A percentile compares a stretch with the other conserved stretches of the same genome.
phyloP scores from a whole-genome alignment of 1,140 invertebrate genomes.

The Campoletis sonorensis region DNA sequence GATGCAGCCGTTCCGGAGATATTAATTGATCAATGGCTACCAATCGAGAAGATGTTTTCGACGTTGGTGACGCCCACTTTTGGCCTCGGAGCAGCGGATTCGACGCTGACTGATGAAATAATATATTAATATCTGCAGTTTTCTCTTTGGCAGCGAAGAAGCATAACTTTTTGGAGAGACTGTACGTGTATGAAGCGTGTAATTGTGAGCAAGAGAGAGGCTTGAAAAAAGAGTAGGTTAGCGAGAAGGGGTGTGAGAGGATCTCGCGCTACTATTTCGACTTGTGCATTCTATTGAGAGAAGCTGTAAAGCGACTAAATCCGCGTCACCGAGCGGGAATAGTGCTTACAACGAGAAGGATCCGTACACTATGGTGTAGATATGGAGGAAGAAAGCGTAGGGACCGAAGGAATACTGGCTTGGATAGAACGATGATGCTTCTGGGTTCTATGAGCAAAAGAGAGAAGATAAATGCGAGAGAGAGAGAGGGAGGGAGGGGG shows the following conservation, averaged over 20 bases:
- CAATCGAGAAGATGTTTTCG: too few species aligned
- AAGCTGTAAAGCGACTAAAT: constrained; percentile 69
- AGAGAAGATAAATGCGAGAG: too few species aligned
- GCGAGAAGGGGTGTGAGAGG: constrained; percentile 21
- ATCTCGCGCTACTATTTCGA: constrained; percentile 55
- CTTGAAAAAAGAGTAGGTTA: not conserved
- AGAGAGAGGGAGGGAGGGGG: not conserved
- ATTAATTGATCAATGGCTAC: too few species aligned
- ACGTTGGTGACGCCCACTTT: too few species aligned
- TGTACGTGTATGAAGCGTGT: constrained; percentile 13
- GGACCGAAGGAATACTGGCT: not conserved
- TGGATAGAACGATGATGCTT: not conserved
- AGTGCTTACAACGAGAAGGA: constrained; percentile 38
- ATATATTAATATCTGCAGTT: not conserved
- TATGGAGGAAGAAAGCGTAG: constrained; percentile 46
- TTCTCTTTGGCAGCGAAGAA: not conserved
- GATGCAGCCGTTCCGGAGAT: too few species aligned
- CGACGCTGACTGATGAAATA: too few species aligned
- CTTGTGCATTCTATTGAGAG: constrained; percentile 63
- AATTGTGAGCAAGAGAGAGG: not conserved
- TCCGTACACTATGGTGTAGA: constrained; percentile 54
- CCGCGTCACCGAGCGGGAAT: constrained; percentile 61
- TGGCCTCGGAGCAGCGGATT: too few species aligned
- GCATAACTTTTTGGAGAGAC: too few species aligned
- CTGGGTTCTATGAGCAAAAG: not conserved